Evolutionary conservation across 2,888 invertebrate species (phyloP).

Genomic region (Allolobophora icterica): DNA sequence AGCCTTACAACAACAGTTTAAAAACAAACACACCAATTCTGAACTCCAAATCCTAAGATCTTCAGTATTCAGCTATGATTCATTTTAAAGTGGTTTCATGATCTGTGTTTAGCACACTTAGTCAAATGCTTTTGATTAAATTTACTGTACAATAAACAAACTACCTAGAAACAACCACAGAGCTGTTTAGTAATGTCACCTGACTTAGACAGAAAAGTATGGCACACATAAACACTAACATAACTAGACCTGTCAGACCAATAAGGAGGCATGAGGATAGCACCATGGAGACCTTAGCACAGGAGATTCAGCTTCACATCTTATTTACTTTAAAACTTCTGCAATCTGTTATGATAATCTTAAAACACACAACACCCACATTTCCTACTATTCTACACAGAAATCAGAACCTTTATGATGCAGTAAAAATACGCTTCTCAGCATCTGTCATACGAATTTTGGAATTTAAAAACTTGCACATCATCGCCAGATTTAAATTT

Average conservation of each 20-base stretch:
- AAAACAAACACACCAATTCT: background rate
- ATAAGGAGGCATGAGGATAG: background rate
- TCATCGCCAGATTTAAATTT: background rate
- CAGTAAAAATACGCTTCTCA: background rate
- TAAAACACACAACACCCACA: background rate
- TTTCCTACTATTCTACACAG: background rate
- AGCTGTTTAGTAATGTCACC: conserved; percentile 7
- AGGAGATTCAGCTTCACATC: background rate
- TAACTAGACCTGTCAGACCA: background rate
- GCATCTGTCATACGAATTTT: background rate
- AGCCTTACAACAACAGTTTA: background rate
- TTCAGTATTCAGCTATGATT: background rate
- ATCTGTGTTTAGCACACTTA: background rate
- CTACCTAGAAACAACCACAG: conserved; percentile 6
- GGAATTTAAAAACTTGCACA: conserved; percentile 5
- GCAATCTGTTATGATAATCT: background rate
- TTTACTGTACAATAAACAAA: background rate
- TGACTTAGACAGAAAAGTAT: background rate
- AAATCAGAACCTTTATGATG: background rate
- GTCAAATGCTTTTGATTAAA: background rate
- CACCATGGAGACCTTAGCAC: background rate
- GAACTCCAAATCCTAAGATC: background rate
- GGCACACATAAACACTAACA: background rate
- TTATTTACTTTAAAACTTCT: background rate
- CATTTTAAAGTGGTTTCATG: background rate